A percentile compares a stretch with the other conserved stretches of the same genome.
phyloP scores from a whole-genome alignment of 2,113 vertebrate species.

The Malurus melanocephalus region DNA sequence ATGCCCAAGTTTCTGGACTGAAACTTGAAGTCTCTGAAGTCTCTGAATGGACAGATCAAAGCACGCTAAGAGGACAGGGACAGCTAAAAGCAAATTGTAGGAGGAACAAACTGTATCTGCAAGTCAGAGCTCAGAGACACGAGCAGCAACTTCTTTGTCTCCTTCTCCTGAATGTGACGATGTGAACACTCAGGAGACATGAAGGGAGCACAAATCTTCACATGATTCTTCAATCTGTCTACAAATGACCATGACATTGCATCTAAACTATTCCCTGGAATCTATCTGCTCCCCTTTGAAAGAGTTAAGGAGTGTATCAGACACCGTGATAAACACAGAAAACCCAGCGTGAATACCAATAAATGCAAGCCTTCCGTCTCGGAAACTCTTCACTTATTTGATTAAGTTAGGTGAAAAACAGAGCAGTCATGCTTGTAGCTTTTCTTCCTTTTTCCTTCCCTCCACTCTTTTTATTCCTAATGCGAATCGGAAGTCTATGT shows the following conservation, averaged over 20 bases:
- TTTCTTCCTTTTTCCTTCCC: conserved; percentile 93
- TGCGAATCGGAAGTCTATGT: conserved; percentile 97
- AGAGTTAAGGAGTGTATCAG: conserved; percentile 68
- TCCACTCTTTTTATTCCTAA: conserved; percentile 91
- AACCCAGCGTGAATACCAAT: conserved; percentile 85
- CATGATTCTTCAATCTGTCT: conserved; percentile 73
- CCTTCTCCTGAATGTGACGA: conserved; percentile 6
- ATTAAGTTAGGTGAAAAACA: conserved; percentile 95
- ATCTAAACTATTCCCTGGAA: conserved; percentile 56
- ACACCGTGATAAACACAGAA: conserved; percentile 72
- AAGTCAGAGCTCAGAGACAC: background rate
- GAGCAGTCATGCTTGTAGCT: conserved; percentile 95
- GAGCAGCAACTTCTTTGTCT: conserved; percentile 45
- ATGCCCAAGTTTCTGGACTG: background rate
- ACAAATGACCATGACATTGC: conserved; percentile 78
- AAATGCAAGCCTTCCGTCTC: conserved; percentile 95
- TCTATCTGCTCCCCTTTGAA: conserved; percentile 63
- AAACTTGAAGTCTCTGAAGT: background rate
- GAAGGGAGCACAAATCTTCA: conserved; percentile 66
- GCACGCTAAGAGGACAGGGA: background rate
- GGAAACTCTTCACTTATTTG: conserved; percentile 97
- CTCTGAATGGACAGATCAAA: background rate
- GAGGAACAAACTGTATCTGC: conserved; percentile 13
- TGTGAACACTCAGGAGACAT: conserved; percentile 45
- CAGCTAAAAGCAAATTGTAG: conserved; percentile 34